Conservation (phyloP, 2,888 invertebrate genomes). For the Aphrophora alni region DNA sequence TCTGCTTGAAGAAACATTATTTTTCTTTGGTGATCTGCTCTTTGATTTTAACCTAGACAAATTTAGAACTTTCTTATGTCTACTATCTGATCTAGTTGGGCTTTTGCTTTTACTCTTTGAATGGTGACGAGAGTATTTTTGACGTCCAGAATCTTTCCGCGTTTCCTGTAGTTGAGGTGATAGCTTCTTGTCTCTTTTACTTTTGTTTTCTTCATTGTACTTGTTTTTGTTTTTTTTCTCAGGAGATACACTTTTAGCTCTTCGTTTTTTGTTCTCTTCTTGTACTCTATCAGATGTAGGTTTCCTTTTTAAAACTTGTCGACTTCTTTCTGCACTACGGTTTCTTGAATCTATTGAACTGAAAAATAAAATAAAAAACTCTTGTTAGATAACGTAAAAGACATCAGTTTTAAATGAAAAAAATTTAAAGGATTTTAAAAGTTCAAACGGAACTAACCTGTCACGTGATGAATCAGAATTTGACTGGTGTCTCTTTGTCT, state of each 20-base stretch:
- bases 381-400: not conserved
- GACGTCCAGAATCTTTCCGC: not conserved
- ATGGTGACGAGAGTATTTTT: not conserved
- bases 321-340: slow-evolving; percentile 36
- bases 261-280: slow-evolving; percentile 51
- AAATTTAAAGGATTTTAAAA: too few relatives aligned
- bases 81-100: slow-evolving; percentile 10
- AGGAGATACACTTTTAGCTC: slow-evolving; percentile 48
- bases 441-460: too few relatives aligned
- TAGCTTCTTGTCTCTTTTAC: slow-evolving; percentile 30
- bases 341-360: slow-evolving; percentile 66
- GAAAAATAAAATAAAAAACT: slow-evolving; percentile 52
- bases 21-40: slow-evolving; percentile 17
- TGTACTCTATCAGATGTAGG: slow-evolving; percentile 67
- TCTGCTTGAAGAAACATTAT: slow-evolving; percentile 7
- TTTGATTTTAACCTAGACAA: slow-evolving; percentile 20
- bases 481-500: not conserved
- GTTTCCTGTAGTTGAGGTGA: not conserved
- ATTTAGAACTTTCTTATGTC: slow-evolving; percentile 16
- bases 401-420: too few relatives aligned
- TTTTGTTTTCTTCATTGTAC: slow-evolving; percentile 6
- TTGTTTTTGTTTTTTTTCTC: slow-evolving; percentile 44
- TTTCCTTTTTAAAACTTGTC: slow-evolving; percentile 64
- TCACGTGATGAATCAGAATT: not conserved
- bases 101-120: slow-evolving; percentile 31